Conservation (phyloP, 2,113 vertebrate genomes). For the Mesembrinibis cayennensis region DNA sequence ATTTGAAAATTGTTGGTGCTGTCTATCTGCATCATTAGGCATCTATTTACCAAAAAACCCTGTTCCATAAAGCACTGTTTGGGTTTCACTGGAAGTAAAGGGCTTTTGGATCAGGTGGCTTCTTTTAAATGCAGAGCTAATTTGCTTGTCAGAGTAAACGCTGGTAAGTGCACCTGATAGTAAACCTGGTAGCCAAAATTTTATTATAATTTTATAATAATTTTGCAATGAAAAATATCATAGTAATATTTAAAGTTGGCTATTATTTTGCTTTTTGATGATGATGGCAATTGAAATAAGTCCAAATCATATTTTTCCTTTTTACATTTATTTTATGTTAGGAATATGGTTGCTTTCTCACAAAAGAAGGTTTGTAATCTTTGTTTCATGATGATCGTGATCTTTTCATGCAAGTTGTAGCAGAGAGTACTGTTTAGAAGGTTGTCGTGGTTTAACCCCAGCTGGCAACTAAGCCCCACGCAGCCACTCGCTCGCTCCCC, state of each 20-base stretch:
- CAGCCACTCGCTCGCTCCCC: too few species aligned
- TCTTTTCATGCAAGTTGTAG: neutral
- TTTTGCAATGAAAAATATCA: neutral
- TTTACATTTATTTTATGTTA: neutral
- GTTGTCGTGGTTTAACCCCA: neutral
- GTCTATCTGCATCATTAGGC: neutral
- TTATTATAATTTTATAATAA: neutral
- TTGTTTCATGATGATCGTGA: neutral
- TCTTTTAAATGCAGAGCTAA: neutral
- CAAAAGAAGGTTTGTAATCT: neutral
- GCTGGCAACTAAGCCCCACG: too few species aligned
- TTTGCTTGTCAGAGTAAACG: neutral
- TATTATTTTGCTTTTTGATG: neutral
- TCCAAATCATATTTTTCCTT: neutral
- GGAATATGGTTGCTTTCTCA: neutral
- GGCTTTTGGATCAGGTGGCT: neutral
- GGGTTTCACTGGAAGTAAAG: neutral
- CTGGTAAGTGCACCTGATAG: neutral
- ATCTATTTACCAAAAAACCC: neutral
- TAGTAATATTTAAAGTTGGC: neutral
- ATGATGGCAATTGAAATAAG: neutral
- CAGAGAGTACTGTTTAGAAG: neutral
- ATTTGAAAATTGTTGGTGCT: neutral
- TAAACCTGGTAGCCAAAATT: neutral
- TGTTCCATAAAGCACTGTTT: neutral